These are phyloP conservation scores for Proteles cristata DNA, from an alignment of 2,113 vertebrate genomes.

Conservation along the genomic window DNA sequence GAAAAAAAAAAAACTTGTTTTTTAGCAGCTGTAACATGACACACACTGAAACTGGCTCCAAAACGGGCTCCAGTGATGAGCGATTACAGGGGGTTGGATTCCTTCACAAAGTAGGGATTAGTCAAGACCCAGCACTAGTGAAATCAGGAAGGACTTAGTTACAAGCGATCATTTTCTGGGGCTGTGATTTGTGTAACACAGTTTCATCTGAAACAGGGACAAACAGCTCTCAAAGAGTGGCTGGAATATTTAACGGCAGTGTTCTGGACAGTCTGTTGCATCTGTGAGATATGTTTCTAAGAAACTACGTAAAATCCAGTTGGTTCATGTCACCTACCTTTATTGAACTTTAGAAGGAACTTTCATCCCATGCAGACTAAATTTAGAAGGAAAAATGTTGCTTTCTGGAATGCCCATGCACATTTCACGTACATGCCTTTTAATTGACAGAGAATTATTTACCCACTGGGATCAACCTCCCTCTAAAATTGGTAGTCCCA, in stretches of 20 bases:
- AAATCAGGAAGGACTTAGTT: slow-evolving; percentile 46
- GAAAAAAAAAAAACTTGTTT: neutral
- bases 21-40: neutral
- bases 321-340: neutral
- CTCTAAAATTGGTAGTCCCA: neutral
- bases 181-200: neutral
- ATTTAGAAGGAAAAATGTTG: neutral
- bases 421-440: neutral
- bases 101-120: neutral
- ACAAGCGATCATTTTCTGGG: neutral
- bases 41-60: neutral
- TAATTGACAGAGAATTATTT: slow-evolving; percentile 18
- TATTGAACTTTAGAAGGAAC: slow-evolving; percentile 50
- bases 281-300: slow-evolving; percentile 13
- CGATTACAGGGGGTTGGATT: neutral
- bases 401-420: neutral
- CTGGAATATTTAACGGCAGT: slow-evolving; percentile 25
- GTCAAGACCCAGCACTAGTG: neutral
- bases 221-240: neutral
- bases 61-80: neutral
- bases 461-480: neutral
- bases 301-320: slow-evolving; percentile 30
- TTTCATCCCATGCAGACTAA: neutral
- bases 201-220: slow-evolving; percentile 36
- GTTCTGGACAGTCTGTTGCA: neutral